Evolutionary conservation across 2,888 invertebrate genomes (phyloP), one percentile per base, ranked within the genome.

Genomic region (Saturnia japonica): DNA sequence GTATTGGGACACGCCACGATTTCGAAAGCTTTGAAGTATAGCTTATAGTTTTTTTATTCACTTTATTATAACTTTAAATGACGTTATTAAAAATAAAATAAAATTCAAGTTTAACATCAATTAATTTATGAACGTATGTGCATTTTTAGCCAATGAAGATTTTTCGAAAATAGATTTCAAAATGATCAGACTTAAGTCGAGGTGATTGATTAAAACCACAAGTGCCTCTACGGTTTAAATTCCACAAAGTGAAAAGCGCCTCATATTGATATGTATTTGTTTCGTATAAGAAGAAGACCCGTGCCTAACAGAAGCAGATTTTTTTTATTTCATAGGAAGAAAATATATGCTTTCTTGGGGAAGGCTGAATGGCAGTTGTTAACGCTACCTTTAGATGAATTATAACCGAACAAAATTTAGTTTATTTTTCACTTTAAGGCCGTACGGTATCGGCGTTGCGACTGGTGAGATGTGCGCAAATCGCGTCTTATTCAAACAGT

Each of bases 401-500:
- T 57, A 25, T 57, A 1, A 57, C 11, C 8, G 22, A 22, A 54
- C 9, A 57, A 12, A 28, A 67, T 67, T 14, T 43, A 42, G 42
- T 42, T 70, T 28, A 22, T n/a, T 43, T 67, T 69, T 42, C 45
- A 40, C 43, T 72, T 70, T 0, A 70, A 94, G 96, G 76, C 96
- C 97, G 0, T 93, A 95, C 60, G 96, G 96, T 12, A 97, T 98
- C 74, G 97, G 96, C 4, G 97, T 99, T 54, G 99, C 98, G 0
- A 97, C 97, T 0, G 99, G 98, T 0, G 98, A 99, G 91, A 97
- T 97, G 96, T 98, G 98, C 86, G 97, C 97, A 45, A 99, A 99
- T 93, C 94, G 98, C 70, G 96, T 98, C 0, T 96, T 98, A 95
- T 99, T 99, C 93, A 99, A 98, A 84, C 98, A 98, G 89, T 96